phyloP scores from a whole-genome alignment of 2,797 vertebrate genomes.

The Pogonophryne albipinna region DNA sequence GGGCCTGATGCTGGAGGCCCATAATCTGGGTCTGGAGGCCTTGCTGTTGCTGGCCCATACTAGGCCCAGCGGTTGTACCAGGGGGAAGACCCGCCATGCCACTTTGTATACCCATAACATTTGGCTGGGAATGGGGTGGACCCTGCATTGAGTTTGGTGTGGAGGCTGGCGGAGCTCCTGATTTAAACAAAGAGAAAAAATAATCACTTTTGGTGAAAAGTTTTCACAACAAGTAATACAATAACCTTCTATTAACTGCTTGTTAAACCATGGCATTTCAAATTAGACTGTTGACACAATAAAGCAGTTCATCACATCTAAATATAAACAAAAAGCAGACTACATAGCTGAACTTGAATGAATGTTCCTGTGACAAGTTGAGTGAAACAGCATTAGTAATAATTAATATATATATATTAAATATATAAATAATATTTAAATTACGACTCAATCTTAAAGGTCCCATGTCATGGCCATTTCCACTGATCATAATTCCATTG shows the following conservation, averaged over 20 bases:
- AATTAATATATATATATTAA: neutral
- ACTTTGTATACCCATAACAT: conserved; percentile 93
- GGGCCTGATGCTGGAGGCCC: conserved; percentile 98
- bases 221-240: conserved; percentile 6
- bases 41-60: conserved; percentile 91
- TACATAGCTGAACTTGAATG: neutral
- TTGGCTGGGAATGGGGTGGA: conserved; percentile 90
- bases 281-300: neutral
- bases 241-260: neutral
- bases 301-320: neutral
- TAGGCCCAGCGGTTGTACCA: conserved; percentile 87
- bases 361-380: neutral
- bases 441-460: neutral
- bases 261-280: neutral
- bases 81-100: conserved; percentile 90
- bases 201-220: neutral
- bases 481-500: too few relatives aligned
- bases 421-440: neutral
- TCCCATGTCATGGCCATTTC: too few relatives aligned
- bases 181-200: conserved; percentile 56
- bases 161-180: conserved; percentile 91
- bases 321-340: neutral
- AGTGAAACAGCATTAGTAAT: neutral
- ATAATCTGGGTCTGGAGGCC: conserved; percentile 95
- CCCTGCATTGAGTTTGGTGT: conserved; percentile 92